Conservation (phyloP, 2,113 vertebrate species). For the Acrocephalus kingi region DNA sequence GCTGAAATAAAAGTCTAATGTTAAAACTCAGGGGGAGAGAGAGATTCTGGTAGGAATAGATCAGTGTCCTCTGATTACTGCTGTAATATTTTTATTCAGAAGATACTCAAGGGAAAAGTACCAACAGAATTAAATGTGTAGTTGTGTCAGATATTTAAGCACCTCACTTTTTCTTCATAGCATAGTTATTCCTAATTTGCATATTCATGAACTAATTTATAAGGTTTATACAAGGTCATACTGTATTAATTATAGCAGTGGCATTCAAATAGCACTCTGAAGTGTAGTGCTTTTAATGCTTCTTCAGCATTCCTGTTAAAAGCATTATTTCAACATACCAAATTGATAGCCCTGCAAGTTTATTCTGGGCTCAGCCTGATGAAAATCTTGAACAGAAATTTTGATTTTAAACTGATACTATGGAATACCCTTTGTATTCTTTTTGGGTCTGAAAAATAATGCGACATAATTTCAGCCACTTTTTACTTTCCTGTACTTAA, state of each 20-base stretch:
- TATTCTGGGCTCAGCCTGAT: background rate
- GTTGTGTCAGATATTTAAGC: slow-evolving; percentile 48
- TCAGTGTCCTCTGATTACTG: background rate
- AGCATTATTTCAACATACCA: background rate
- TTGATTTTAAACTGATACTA: background rate
- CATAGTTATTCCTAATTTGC: slow-evolving; percentile 7
- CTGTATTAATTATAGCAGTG: slow-evolving; percentile 18
- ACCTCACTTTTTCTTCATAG: slow-evolving; percentile 21
- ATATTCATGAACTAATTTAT: slow-evolving; percentile 45
- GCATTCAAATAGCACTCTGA: background rate
- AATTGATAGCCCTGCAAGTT: background rate
- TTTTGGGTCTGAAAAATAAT: background rate
- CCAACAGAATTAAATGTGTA: slow-evolving; percentile 35
- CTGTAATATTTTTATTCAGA: slow-evolving; percentile 33
- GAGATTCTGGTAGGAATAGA: background rate
- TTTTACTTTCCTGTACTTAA: background rate
- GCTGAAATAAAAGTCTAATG: slow-evolving; percentile 6
- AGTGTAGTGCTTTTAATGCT: background rate
- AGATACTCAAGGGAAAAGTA: background rate
- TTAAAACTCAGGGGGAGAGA: background rate
- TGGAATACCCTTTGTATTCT: background rate
- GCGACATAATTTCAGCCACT: background rate
- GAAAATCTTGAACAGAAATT: background rate
- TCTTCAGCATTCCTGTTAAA: slow-evolving; percentile 21
- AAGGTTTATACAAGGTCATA: slow-evolving; percentile 22